Percentiles rank a stretch among this genome's conserved stretches.
phyloP scores from a whole-genome alignment of 2,113 vertebrate genomes.

The Bothrops jararaca region DNA sequence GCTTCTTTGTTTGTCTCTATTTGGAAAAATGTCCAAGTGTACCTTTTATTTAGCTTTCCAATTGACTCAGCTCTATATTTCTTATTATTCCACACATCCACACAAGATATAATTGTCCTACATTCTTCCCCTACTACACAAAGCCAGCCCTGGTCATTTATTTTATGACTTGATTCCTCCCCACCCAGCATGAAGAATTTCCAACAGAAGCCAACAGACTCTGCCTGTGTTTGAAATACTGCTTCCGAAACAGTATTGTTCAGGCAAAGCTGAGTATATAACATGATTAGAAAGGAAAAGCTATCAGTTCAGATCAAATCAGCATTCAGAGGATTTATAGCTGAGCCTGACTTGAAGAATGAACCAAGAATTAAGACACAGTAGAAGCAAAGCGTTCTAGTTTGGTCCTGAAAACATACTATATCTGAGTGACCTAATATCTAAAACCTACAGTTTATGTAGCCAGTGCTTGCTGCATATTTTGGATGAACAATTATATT shows the following conservation, averaged over 20 bases:
- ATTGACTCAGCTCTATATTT: neutral
- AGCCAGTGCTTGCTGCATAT: neutral
- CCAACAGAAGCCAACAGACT: neutral
- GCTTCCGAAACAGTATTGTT: constrained; percentile 8
- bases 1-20: neutral
- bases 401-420: constrained; percentile 10
- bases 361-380: constrained; percentile 11
- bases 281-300: constrained; percentile 12
- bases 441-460: neutral
- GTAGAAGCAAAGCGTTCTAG: constrained; percentile 17
- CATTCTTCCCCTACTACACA: neutral
- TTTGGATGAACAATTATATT: constrained; percentile 1
- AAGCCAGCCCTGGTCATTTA: neutral
- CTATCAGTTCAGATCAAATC: constrained; percentile 23
- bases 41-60: neutral
- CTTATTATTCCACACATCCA: neutral
- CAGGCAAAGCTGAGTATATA: constrained; percentile 5
- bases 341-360: constrained; percentile 22
- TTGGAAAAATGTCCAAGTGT: neutral
- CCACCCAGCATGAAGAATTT: neutral
- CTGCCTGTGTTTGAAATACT: neutral
- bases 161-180: neutral
- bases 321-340: constrained; percentile 13
- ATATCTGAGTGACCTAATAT: constrained; percentile 6
- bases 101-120: neutral